Evolutionary conservation across 2,888 invertebrate genomes (phyloP).

Genomic region (Molorchus minor): DNA sequence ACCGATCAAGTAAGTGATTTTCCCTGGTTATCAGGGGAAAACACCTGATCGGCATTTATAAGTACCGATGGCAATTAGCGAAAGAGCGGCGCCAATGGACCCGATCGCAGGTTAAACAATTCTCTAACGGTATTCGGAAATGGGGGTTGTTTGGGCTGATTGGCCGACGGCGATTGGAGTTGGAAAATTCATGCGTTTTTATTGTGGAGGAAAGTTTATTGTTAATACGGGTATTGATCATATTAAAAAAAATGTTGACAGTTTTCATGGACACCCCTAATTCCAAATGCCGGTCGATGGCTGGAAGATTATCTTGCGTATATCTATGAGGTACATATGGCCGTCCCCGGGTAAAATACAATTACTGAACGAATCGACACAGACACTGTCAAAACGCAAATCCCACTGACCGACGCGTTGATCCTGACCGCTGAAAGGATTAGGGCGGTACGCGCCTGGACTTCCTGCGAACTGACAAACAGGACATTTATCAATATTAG

Average conservation of each 20-base stretch:
- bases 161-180: no score
- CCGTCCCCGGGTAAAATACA: conserved; percentile 53
- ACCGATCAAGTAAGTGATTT: conserved; percentile 24
- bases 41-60: conserved; percentile 42
- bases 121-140: conserved; percentile 49
- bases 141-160: no score
- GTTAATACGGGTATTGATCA: no score
- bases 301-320: no score
- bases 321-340: no score
- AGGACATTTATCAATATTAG: conserved; percentile 53
- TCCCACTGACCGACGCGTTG: conserved; percentile 55
- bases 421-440: conserved; percentile 43
- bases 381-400: conserved; percentile 56
- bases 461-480: conserved; percentile 43
- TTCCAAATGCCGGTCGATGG: no score
- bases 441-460: conserved; percentile 44
- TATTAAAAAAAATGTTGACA: no score
- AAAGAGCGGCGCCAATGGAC: conserved; percentile 49
- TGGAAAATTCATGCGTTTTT: no score
- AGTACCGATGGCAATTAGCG: conserved; percentile 51
- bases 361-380: conserved; percentile 48
- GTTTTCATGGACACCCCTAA: no score
- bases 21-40: conserved; percentile 27
- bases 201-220: no score
- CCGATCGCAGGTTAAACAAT: conserved; percentile 51